These are phyloP conservation scores for Ectobius pallidus DNA, from an alignment of 2,888 invertebrate genomes.

Conservation along the genomic window DNA sequence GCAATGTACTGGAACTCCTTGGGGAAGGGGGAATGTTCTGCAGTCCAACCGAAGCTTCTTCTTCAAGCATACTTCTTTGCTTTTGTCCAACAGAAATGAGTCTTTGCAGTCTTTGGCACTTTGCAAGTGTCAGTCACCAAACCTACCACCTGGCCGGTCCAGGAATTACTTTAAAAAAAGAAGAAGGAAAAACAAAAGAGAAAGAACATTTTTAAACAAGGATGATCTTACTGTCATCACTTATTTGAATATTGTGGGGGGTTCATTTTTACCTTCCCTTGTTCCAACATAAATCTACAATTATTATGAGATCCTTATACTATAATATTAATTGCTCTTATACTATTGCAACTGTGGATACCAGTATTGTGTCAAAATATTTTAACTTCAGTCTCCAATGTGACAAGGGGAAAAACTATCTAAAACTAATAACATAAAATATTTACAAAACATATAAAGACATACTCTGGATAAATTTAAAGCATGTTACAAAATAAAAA, in stretches of 20 bases:
- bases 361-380: neutral
- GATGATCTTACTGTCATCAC: neutral
- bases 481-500: neutral
- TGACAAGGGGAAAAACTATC: neutral
- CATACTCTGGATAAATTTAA: neutral
- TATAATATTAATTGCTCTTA: neutral
- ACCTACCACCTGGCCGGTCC: neutral
- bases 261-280: neutral
- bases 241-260: too few relatives aligned
- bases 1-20: neutral
- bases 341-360: neutral
- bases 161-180: too few relatives aligned
- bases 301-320: neutral
- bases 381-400: neutral
- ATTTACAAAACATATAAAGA: neutral
- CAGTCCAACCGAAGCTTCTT: neutral
- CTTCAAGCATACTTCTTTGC: neutral
- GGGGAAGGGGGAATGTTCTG: constrained; percentile 8
- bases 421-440: neutral
- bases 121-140: constrained; percentile 20
- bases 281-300: too few relatives aligned
- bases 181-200: neutral
- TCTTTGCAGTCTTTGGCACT: constrained; percentile 24
- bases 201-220: neutral
- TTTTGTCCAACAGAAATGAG: constrained; percentile 10